phyloP scores from a whole-genome alignment of 23 tunicate species.

The Trididemnum nubilum region DNA sequence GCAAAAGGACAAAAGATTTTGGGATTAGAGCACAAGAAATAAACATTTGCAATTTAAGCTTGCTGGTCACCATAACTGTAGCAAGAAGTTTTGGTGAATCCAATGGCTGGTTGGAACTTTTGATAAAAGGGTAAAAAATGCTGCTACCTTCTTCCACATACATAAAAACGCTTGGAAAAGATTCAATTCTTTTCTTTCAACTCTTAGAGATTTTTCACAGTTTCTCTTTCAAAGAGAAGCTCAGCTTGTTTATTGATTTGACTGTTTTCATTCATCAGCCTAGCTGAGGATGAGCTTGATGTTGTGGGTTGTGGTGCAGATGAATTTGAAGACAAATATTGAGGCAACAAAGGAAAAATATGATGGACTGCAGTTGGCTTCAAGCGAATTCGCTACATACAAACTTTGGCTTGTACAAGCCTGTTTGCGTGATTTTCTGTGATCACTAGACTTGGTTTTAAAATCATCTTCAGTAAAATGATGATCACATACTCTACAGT shows the following conservation, averaged over 20 bases:
- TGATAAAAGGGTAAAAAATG: not conserved
- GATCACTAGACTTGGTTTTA: not conserved
- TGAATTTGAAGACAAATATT: slow-evolving; percentile 9
- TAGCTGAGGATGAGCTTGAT: slow-evolving; percentile 16
- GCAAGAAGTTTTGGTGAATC: slow-evolving; percentile 10
- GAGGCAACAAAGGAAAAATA: slow-evolving; percentile 1
- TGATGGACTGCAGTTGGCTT: slow-evolving; percentile 26
- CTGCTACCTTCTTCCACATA: not conserved
- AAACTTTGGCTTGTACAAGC: not conserved
- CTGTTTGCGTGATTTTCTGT: not conserved
- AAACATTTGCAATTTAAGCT: not conserved
- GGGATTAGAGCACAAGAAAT: not conserved
- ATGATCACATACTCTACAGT: slow-evolving; percentile 16
- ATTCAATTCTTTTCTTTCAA: not conserved
- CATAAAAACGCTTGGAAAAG: slow-evolving; percentile 11
- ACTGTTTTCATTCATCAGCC: slow-evolving; percentile 5
- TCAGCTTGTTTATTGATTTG: not conserved
- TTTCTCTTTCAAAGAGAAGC: not conserved
- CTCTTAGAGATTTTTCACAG: not conserved
- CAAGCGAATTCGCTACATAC: not conserved
- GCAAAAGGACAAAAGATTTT: not conserved
- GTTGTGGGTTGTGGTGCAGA: not conserved
- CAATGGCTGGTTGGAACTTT: not conserved
- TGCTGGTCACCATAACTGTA: not conserved
- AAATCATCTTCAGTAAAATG: slow-evolving; percentile 13